Evolutionary conservation across 2,888 invertebrate species (phyloP), one percentile per base, ranked within the genome.

Genomic region (Sarcophaga caerulescens): DNA sequence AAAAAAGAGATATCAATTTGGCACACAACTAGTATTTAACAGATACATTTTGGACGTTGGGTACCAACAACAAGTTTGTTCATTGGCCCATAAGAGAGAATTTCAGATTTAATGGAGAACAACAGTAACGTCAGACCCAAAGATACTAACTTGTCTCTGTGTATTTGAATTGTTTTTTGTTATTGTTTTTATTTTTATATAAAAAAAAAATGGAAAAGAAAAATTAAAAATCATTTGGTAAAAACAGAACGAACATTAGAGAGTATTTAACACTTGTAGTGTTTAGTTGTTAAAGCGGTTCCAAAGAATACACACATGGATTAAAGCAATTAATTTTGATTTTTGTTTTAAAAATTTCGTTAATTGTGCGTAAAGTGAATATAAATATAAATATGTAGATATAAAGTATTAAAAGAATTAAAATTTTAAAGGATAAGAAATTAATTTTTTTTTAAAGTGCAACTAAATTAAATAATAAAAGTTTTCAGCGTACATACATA

Each of bases 281-380:
- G 74, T 70, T 75, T 60, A 63, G 79, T 79, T 79, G 79, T 79
- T 79, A 60, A 65, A 69, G 21, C 79, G 84, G 70, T 79, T 79
- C 47, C 12, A 21, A 4, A 47, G 6, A 66, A 60, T 52, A 14
- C 8, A 66, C 35, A 44, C 47, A 66, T 52, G 21, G 14, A 52
- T 19, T 76, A 21, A 10, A 60, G 17, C 14, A 60, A 60, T n/a
- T 60, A 60, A 60, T n/a, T 17, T 57, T 57, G 47, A 35, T 57
- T n/a, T 35, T 74, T 60, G 3, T 17, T 75, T 62, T 60, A 47
- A 52, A 3, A 47, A 47, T 47, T 35, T 65, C 19, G 6, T 19
- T 74, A 81, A 75, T 75, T 75, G 69, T 82, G 66, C 77, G 82
- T 77, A 77, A 59, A 76, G 14, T 10, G 45, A 69, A 23, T n/a